Conservation (phyloP, 2,797 vertebrate species). For the Saguinus oedipus region DNA sequence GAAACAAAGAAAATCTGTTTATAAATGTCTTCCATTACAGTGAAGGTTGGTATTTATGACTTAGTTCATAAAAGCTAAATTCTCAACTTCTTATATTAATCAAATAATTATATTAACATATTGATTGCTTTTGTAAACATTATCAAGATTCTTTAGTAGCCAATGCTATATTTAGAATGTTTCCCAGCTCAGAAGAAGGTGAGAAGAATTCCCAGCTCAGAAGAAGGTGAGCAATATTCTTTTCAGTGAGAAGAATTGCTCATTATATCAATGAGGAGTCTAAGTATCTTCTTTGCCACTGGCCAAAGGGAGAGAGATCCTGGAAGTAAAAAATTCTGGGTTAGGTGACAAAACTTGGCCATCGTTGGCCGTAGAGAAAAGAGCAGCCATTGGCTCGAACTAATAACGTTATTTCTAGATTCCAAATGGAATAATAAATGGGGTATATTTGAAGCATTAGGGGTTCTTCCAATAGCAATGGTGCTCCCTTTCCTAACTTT, state of each 20-base stretch:
- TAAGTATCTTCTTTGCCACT: background rate
- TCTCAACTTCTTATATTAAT: constrained; percentile 68
- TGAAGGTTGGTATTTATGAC: constrained; percentile 63
- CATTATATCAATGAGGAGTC: background rate
- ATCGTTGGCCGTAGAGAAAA: background rate
- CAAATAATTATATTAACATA: constrained; percentile 62
- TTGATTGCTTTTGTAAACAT: constrained; percentile 68
- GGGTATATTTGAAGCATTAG: background rate
- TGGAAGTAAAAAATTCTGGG: background rate
- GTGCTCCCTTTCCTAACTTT: background rate
- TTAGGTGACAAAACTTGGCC: background rate
- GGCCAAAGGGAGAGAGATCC: background rate
- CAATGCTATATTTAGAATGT: constrained; percentile 63
- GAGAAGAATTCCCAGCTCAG: background rate
- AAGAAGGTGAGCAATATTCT: background rate
- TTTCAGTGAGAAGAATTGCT: background rate
- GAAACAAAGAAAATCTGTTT: constrained; percentile 48
- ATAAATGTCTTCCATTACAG: constrained; percentile 24
- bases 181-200: background rate
- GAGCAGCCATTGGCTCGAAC: background rate
- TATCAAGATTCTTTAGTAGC: background rate
- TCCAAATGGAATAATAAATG: background rate
- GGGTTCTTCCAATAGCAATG: background rate
- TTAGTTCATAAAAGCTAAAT: constrained; percentile 59
- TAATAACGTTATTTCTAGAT: background rate